Base-by-base conservation (phyloP, 2,888 invertebrate genomes). In the Drosophila mercatorum region DNA sequence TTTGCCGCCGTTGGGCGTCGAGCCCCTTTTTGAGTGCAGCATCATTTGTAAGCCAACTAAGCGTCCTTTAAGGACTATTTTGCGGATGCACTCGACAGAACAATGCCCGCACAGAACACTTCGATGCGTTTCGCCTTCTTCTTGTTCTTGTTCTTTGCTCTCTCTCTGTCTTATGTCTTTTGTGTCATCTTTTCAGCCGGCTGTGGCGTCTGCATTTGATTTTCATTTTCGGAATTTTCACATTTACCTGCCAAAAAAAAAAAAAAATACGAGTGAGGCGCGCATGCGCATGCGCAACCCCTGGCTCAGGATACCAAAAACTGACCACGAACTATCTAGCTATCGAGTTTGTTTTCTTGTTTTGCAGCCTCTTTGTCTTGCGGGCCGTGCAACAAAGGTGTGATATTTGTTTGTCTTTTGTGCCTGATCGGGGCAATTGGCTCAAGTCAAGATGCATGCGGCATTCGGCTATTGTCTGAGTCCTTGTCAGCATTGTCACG, bases 41-140 rank as follows among this genome's bases (percentile, higher is more conserved):
- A 84, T 87, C 89, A 88, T 88, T 88, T 88, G 89, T 88, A 88
- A 79, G 82, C 86, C 83, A 88, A 88, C 86, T 87, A 87, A 87
- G 86, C 88, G 82, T 84, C 83, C 88, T 87, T 88, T 87, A 87
- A 87, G 88, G 87, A 88, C 87, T 82, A 82, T 87, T 87, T 87
- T 87, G 87, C 82, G 87, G 87, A 87, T 86, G 88, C 87, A 81
- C 80, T 80, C 82, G 75, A 76, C 40, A 63, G 84, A 84, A 84
- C 84, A 87, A 84, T 87, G 80, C 68, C 68, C 62, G 51, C 43
- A 59, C 47, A 68, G 70, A 56, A 44, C 66, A 77, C 74, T 77
- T 70, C 64, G 46, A 44, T 61, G 6, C 38, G 34, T 14, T 7
- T 5, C 52, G 1, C 2, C 36, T 17, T 8, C 47, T 14, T 47